These are phyloP conservation scores for Pagetopsis macropterus DNA, from an alignment of 2,797 vertebrate genomes.

Conservation along the genomic window DNA sequence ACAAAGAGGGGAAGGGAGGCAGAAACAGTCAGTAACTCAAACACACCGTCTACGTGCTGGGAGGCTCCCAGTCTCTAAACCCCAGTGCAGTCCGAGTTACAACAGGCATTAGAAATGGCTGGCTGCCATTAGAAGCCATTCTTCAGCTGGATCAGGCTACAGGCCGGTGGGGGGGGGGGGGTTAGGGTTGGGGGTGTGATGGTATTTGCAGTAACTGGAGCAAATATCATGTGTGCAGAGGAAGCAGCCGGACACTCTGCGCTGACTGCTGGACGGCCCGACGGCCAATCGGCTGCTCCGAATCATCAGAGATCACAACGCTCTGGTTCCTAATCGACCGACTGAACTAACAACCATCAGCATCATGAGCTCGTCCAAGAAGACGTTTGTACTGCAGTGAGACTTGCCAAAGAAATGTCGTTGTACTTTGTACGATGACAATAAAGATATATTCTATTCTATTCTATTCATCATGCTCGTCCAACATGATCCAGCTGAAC, in stretches of 20 bases:
- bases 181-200: constrained; percentile 44
- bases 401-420: no score
- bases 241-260: constrained; percentile 59
- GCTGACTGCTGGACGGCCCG: constrained; percentile 27
- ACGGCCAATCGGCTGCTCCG: constrained; percentile 1
- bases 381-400: no score
- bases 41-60: not conserved
- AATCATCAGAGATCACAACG: constrained; percentile 12
- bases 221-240: constrained; percentile 76
- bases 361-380: constrained; percentile 8
- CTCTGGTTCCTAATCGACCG: constrained; percentile 4
- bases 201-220: constrained; percentile 74
- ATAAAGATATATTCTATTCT: no score
- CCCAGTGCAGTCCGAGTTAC: constrained; percentile 35
- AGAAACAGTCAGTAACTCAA: constrained; percentile 10
- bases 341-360: constrained; percentile 17
- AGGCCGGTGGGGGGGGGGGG: constrained; percentile 53
- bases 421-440: no score
- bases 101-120: constrained; percentile 65
- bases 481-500: not conserved
- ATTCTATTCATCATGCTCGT: not conserved
- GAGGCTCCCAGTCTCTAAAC: constrained; percentile 40
- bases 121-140: constrained; percentile 74
- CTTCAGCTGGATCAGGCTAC: constrained; percentile 73
- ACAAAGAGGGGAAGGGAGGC: not conserved